Evolutionary conservation across 2,888 invertebrate genomes (phyloP), one percentile per base, ranked within the genome.

Genomic region (Euplexia lucipara): DNA sequence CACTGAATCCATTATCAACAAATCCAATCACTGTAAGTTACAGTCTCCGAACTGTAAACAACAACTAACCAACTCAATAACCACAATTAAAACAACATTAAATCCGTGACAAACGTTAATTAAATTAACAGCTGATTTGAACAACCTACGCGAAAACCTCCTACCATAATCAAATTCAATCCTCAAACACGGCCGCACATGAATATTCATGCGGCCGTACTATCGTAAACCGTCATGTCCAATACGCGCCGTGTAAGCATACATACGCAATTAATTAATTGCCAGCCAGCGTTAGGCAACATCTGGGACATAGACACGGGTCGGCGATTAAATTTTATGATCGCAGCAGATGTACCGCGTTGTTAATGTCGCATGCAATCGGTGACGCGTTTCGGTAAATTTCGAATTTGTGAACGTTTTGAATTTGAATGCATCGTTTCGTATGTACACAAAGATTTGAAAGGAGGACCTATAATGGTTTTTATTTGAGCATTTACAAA

Each of bases 221-320:
- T 88, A 91, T 92, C 91, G 91, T 92, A 92, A 91, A 91, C 87
- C 87, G 86, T 81, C 88, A 87, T 87, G 90, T 93, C 91, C 92
- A 93, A 89, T 92, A 87, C 92, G 85, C 86, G 88, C 84, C 85
- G 76, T 90, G 92, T 90, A 89, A 87, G 90, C 91, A 89, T 86
- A 89, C 88, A 89, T 86, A 87, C 76, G 74, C 90, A 89, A 91
- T 91, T 92, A 93, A 94, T 94, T 92, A 93, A 91, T 93, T 86
- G 91, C 89, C 88, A 90, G 85, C 88, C 87, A 91, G 90, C 91
- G 86, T 88, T 91, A 86, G 87, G 86, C 87, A 86, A 82, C 93
- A 93, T 90, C 89, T 93, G 93, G 84, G 82, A 71, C 83, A 83
- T 83, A 83, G 86, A 89, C 89, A 89, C 88, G 86, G 87, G 85